A percentile compares a stretch with the other conserved stretches of the same genome.
Conservation (phyloP, 2,888 invertebrate genomes). For the Macroteleia sp. region DNA sequence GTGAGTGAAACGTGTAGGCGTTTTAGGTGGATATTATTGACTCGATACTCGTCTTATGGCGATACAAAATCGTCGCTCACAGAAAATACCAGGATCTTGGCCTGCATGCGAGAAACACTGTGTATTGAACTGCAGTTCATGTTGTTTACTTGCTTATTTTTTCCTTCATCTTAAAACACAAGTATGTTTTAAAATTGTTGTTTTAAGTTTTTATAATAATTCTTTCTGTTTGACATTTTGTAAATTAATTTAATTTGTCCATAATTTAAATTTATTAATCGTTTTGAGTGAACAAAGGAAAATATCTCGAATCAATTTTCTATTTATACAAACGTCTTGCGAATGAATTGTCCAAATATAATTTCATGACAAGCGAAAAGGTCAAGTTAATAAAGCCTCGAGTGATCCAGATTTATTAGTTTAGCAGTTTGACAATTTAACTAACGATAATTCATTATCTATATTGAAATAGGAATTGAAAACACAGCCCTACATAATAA, state of each 20-base stretch:
- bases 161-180: no score
- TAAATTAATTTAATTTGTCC: no score
- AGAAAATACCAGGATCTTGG: conserved; percentile 21
- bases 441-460: conserved; percentile 42
- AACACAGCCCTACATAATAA: conserved; percentile 27
- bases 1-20: conserved; percentile 72
- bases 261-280: no score
- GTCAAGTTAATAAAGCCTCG: conserved; percentile 34
- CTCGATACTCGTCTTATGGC: conserved; percentile 55
- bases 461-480: conserved; percentile 50
- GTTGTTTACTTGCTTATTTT: not conserved
- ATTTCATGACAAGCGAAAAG: no score
- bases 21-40: conserved; percentile 76
- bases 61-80: conserved; percentile 40
- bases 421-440: conserved; percentile 19
- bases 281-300: no score
- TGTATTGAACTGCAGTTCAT: conserved; percentile 3
- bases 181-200: no score
- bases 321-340: no score
- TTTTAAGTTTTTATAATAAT: no score
- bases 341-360: no score
- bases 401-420: conserved; percentile 46
- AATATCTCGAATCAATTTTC: no score
- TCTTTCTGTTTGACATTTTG: no score
- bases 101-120: conserved; percentile 18